Base-by-base conservation (phyloP, 2,888 invertebrate genomes). In the Limenitis camilla region DNA sequence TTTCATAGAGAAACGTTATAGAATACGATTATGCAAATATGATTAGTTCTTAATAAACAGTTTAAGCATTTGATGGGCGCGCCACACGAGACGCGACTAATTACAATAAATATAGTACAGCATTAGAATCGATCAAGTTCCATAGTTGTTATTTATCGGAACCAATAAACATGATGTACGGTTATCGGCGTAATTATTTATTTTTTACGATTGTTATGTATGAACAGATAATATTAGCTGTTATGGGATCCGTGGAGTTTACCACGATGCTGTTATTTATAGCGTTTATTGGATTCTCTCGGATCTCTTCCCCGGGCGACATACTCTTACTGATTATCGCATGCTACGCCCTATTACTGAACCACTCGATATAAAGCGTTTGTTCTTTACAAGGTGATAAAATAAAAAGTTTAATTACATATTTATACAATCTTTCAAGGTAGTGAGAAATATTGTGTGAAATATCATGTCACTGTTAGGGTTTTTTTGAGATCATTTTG, bases 31-130 rank as follows among this genome's bases (percentile, higher is more conserved):
- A 86, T 86, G 84, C 83, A 83, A 86, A 86, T 86, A 83, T 76
- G 73, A 85, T 84, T 81, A 76, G 79, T 82, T 83, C 75, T 74
- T 83, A 83, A 83, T 84, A 84, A 78, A 80, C 79, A 76, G 78
- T 84, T 81, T 76, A 76, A 76, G 71, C 67, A 72, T 74, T 75
- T 76, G 78, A 82, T 79, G 74, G 72, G 71, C 71, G 72, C 73
- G 73, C 76, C 76, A 72, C 81, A 76, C 78, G 72, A 67, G 68
- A 58, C 56, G 56, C 49, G 53, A 55, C 60, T 84, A 83, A 83
- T 86, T 86, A 85, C 77, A 85, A 86, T 86, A 86, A 85, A 85
- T 84, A 85, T 82, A 85, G 77, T 74, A 80, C 77, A 78, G 69
- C 78, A 79, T 82, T 84, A 77, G 78, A 79, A 82, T 83, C 80